These are phyloP conservation scores for Dynastes hyllus DNA, from an alignment of 2,888 invertebrate species.

Conservation along the genomic window DNA sequence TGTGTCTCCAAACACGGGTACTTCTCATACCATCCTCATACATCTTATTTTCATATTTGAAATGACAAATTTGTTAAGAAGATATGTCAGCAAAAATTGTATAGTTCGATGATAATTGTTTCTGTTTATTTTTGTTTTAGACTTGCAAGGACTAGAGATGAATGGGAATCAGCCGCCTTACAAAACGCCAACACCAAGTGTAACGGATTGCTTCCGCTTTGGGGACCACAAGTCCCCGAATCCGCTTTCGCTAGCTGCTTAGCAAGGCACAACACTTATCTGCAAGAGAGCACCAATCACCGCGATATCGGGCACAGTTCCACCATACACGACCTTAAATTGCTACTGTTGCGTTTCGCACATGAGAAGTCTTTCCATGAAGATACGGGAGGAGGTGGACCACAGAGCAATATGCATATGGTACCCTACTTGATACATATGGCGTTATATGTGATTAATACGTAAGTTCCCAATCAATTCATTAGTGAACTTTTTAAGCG, in stretches of 20 bases:
- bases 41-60: too few species aligned
- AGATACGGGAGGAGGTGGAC: constrained; percentile 97
- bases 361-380: constrained; percentile 97
- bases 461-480: constrained; percentile 73
- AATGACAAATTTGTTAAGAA: too few species aligned
- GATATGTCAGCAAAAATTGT: too few species aligned
- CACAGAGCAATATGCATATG: constrained; percentile 97
- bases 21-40: too few species aligned
- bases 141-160: constrained; percentile 80
- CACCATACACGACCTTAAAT: constrained; percentile 94
- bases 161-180: constrained; percentile 98
- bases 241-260: constrained; percentile 95
- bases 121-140: constrained; percentile 52
- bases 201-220: constrained; percentile 95
- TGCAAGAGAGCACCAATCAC: constrained; percentile 82
- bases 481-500: neutral
- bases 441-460: constrained; percentile 94
- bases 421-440: constrained; percentile 95
- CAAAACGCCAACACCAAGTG: constrained; percentile 99
- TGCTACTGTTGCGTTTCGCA: constrained; percentile 90
- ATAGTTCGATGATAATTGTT: too few species aligned
- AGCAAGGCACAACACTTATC: constrained; percentile 91
- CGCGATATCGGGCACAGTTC: constrained; percentile 86
- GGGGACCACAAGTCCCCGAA: constrained; percentile 96
- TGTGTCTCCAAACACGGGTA: too few species aligned